These are phyloP conservation scores for Steinernema khuongi DNA, from an alignment of 1,140 invertebrate species.

Conservation along the genomic window DNA sequence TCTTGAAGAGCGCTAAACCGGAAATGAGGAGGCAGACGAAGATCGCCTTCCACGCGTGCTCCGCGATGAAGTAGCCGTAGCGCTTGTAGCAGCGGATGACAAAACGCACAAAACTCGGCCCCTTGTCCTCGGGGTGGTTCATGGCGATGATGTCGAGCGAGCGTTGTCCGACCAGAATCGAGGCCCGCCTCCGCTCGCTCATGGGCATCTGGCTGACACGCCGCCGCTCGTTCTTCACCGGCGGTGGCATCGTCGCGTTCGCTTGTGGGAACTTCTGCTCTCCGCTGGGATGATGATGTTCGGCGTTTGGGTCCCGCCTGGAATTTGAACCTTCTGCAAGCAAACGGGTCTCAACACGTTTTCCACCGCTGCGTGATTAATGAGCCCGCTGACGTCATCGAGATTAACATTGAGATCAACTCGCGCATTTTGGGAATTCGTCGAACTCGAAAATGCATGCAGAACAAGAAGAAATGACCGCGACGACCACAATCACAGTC, in stretches of 20 bases:
- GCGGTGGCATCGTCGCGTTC: background rate
- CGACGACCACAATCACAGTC: too few species aligned
- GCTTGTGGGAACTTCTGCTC: too few species aligned
- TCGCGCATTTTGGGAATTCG: too few species aligned
- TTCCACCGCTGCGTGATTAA: too few species aligned
- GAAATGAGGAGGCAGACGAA: conserved; percentile 54
- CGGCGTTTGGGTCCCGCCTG: background rate
- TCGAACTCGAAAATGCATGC: too few species aligned
- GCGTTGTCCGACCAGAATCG: conserved; percentile 46
- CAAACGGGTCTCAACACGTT: too few species aligned
- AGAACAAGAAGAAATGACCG: too few species aligned
- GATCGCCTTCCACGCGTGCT: conserved; percentile 54
- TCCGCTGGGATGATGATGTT: too few species aligned
- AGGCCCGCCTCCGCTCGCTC: conserved; percentile 21
- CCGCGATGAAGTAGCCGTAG: conserved; percentile 53
- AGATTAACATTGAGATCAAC: too few species aligned
- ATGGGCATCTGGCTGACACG: conserved; percentile 14
- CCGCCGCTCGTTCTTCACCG: conserved; percentile 14
- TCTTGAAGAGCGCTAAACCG: conserved; percentile 45
- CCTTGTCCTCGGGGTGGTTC: conserved; percentile 39
- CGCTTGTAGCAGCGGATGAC: conserved; percentile 46
- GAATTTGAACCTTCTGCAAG: background rate
- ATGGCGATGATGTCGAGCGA: conserved; percentile 44
- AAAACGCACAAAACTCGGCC: conserved; percentile 52
- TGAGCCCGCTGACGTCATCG: too few species aligned